Evolutionary conservation across 1,140 invertebrate species (phyloP).

Genomic region (Drosophila kepulauana): DNA sequence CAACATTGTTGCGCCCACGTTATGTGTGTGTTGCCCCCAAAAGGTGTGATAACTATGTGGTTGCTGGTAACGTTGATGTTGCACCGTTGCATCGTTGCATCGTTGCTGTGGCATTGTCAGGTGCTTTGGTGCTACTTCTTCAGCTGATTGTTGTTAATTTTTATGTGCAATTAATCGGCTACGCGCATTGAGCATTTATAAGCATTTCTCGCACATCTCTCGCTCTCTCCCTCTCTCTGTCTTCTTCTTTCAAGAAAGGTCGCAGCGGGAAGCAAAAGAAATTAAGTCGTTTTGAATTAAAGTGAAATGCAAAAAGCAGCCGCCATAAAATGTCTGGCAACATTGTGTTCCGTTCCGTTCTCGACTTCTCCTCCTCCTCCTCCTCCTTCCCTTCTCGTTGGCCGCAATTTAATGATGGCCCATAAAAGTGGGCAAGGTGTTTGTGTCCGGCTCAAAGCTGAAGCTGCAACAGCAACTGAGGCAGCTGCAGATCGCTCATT

Average conservation of each 20-base stretch:
- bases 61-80: not conserved
- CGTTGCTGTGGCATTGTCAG: constrained; percentile 32
- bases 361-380: not conserved
- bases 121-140: constrained; percentile 23
- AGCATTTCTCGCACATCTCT: constrained; percentile 65
- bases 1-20: constrained; percentile 63
- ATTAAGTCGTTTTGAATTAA: constrained; percentile 81
- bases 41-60: constrained; percentile 66
- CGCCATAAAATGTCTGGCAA: constrained; percentile 61
- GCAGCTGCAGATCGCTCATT: constrained; percentile 64
- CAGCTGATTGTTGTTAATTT: constrained; percentile 77
- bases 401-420: constrained; percentile 39
- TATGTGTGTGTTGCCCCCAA: constrained; percentile 18
- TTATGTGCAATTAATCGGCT: constrained; percentile 82
- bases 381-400: not conserved
- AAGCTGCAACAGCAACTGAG: constrained; percentile 33
- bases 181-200: constrained; percentile 82
- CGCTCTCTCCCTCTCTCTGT: not conserved
- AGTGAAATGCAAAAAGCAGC: constrained; percentile 74
- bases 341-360: constrained; percentile 51
- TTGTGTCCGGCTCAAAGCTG: constrained; percentile 37
- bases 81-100: not conserved
- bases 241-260: constrained; percentile 10
- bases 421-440: constrained; percentile 79
- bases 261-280: constrained; percentile 51